Evolutionary conservation across 2,888 invertebrate species (phyloP), one percentile per base, ranked within the genome.

Genomic region (Holacanthella duospinosa): DNA sequence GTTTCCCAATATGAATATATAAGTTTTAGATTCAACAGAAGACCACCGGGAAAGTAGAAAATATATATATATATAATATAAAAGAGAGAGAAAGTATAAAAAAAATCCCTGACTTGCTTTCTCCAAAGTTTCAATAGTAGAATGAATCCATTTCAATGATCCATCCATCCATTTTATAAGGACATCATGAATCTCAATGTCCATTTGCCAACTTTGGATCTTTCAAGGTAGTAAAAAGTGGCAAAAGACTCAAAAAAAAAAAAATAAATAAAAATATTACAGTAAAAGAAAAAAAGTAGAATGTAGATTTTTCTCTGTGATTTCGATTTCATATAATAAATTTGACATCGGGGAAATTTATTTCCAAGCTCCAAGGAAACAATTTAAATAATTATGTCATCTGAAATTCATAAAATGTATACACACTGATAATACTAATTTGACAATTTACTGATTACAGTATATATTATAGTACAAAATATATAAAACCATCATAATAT

Each of bases 1-100:
- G 16, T 69, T 69, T 68, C 68, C 65, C 65, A 71, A 65, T 67
- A 68, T 68, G 68, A 68, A 70, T 70, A 68, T 70, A 65, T 70
- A 68, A 70, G 67, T 68, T 61, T 26, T 59, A 25, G 19, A 4
- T 21, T 4, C 12, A 48, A 48, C 48, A n/a, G n/a, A n/a, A n/a
- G n/a, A n/a, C n/a, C n/a, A 16, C 48, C 21, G 19, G 21, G 48
- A 48, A 48, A 12, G n/a, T n/a, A n/a, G n/a, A n/a, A n/a, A n/a
- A n/a, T n/a, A n/a, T n/a, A n/a, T n/a, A n/a, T n/a, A n/a, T n/a
- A n/a, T n/a, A n/a, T n/a, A n/a, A n/a, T n/a, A n/a, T n/a, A n/a
- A n/a, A n/a, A n/a, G n/a, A n/a, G n/a, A n/a, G n/a, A 6, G 9
- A 16, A 36, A 16, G 36, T 6, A 36, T 9, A 36, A 9, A 36